A percentile compares a stretch with the other conserved stretches of the same genome.
phyloP scores from a whole-genome alignment of 2,888 invertebrate species.

The Alitta virens region DNA sequence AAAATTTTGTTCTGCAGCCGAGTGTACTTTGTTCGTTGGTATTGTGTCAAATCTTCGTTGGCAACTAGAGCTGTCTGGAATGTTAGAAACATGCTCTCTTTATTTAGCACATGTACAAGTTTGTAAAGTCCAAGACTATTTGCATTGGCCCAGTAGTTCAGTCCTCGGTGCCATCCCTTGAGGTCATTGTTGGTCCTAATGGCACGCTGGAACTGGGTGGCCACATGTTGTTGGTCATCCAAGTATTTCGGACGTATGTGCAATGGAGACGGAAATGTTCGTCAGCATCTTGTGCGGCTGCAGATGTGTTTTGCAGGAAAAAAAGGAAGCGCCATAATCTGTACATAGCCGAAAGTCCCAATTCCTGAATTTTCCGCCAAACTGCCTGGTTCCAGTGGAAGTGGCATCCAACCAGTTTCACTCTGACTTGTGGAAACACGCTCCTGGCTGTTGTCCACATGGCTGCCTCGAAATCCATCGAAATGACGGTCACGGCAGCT shows the following conservation, averaged over 20 bases:
- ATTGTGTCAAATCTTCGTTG: neutral
- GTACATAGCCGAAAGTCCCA: neutral
- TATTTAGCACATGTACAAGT: constrained; percentile 1
- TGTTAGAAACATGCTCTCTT: neutral
- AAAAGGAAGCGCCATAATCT: constrained; percentile 7
- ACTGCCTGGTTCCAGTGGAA: constrained; percentile 15
- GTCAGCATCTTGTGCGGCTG: neutral
- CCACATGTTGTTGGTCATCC: neutral
- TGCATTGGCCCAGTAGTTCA: constrained; percentile 5
- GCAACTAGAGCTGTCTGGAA: constrained; percentile 1
- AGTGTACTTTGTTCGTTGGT: neutral
- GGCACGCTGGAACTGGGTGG: neutral
- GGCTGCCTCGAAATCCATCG: constrained; percentile 13
- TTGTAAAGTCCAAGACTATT: constrained; percentile 2
- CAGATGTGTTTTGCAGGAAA: neutral
- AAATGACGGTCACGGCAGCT: neutral
- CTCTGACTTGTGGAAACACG: constrained; percentile 3
- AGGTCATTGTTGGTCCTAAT: constrained; percentile 13
- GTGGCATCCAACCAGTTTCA: constrained; percentile 1
- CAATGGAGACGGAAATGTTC: neutral
- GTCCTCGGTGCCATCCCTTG: constrained; percentile 16
- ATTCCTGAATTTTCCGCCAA: neutral
- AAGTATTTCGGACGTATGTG: neutral
- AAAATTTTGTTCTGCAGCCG: neutral
- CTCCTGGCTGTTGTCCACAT: constrained; percentile 6